A percentile compares a stretch with the other conserved stretches of the same genome.
Evolutionary conservation across 2,888 invertebrate genomes (phyloP).

Genomic region (Caenorhabditis afra): DNA sequence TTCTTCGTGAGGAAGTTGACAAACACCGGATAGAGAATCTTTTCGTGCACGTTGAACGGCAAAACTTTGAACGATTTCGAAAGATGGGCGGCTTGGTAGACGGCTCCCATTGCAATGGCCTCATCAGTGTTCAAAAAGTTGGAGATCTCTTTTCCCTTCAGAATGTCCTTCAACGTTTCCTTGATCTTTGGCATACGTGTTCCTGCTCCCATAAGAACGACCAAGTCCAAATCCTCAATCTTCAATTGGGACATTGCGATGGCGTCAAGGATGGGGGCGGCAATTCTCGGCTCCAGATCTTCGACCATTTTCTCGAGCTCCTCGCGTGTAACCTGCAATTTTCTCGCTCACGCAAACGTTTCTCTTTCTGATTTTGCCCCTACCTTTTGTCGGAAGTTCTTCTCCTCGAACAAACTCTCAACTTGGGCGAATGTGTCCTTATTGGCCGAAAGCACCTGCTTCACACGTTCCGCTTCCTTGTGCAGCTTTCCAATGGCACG

Average conservation of each 20-base stretch:
- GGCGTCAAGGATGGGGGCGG: constrained; percentile 89
- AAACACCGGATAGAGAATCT: constrained; percentile 90
- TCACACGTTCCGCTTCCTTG: constrained; percentile 96
- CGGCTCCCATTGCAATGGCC: constrained; percentile 87
- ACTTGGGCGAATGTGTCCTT: constrained; percentile 93
- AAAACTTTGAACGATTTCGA: constrained; percentile 98
- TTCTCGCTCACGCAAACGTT: background rate
- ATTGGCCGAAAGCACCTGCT: constrained; percentile 96
- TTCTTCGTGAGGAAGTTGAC: constrained; percentile 74
- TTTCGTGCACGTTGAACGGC: constrained; percentile 93
- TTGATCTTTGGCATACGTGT: constrained; percentile 87
- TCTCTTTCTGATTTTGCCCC: background rate
- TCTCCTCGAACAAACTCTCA: constrained; percentile 94
- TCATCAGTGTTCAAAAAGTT: constrained; percentile 97
- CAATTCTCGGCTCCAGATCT: constrained; percentile 89
- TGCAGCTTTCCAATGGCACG: constrained; percentile 95
- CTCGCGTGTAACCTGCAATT: constrained; percentile 86
- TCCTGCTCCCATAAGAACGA: constrained; percentile 91
- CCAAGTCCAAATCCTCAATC: constrained; percentile 83
- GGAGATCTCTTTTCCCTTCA: constrained; percentile 84
- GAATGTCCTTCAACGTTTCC: constrained; percentile 56
- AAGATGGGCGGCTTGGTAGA: constrained; percentile 90
- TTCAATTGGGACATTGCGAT: constrained; percentile 86
- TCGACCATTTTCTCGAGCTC: constrained; percentile 89
- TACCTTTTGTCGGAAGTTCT: constrained; percentile 86